Evolutionary conservation across 2,888 invertebrate genomes (phyloP).

Genomic region (Sinhomidia bicolor): DNA sequence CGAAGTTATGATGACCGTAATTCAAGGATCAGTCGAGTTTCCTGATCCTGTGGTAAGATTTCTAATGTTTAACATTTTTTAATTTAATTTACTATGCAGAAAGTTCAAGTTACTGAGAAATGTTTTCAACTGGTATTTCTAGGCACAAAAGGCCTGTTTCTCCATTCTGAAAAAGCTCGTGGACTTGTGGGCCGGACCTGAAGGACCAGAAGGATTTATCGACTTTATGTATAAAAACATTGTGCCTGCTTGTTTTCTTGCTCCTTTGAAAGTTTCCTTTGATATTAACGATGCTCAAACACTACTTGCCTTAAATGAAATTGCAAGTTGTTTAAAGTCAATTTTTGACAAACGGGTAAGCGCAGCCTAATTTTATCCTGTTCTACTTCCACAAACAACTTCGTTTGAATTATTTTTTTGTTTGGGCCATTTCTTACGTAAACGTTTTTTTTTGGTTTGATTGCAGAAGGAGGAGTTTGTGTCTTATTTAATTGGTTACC

Average conservation of each 20-base stretch:
- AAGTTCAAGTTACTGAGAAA: too few species aligned
- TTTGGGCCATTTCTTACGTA: constrained; percentile 40
- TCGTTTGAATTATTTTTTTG: not conserved
- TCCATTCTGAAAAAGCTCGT: constrained; percentile 83
- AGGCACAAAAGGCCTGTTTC: constrained; percentile 84
- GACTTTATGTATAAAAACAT: constrained; percentile 83
- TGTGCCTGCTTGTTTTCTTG: constrained; percentile 84
- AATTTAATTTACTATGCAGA: too few species aligned
- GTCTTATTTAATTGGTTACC: constrained; percentile 82
- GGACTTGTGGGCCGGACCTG: constrained; percentile 83
- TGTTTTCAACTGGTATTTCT: constrained; percentile 45
- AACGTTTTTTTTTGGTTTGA: not conserved
- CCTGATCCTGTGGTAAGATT: constrained; percentile 83
- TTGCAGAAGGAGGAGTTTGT: constrained; percentile 82
- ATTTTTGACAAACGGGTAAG: constrained; percentile 81
- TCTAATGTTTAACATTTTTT: not conserved
- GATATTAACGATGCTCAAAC: constrained; percentile 84
- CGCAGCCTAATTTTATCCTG: not conserved
- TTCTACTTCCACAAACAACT: not conserved
- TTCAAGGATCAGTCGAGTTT: constrained; percentile 83
- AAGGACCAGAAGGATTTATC: constrained; percentile 82
- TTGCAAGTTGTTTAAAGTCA: constrained; percentile 81
- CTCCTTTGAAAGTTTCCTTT: constrained; percentile 83
- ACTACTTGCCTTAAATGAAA: constrained; percentile 82
- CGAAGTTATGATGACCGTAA: constrained; percentile 83